These are phyloP conservation scores for Nylanderia fulva DNA, from an alignment of 1,140 invertebrate genomes.

Conservation along the genomic window DNA sequence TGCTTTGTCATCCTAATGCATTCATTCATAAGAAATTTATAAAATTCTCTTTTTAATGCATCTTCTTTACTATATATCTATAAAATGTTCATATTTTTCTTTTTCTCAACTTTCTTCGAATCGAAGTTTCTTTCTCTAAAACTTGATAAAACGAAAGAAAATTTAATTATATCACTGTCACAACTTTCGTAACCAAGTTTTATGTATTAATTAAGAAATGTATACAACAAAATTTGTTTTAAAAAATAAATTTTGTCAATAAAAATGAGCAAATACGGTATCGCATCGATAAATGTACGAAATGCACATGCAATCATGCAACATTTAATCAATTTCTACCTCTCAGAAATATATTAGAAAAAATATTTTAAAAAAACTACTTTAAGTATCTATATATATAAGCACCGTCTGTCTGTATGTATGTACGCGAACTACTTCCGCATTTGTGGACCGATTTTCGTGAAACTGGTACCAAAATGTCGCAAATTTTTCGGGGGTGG, in stretches of 20 bases:
- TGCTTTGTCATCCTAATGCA: constrained; percentile 42
- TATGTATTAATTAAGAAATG: neutral
- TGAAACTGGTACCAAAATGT: no score
- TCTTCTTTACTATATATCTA: constrained; percentile 27
- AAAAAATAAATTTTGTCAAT: neutral
- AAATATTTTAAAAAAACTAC: neutral
- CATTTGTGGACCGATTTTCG: no score
- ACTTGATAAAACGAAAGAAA: neutral
- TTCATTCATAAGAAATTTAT: constrained; percentile 50
- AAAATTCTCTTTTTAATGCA: constrained; percentile 41
- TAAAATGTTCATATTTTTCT: constrained; percentile 6
- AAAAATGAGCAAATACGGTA: neutral
- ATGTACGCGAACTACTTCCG: no score
- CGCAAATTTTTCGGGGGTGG: no score
- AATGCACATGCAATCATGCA: neutral
- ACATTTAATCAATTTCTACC: neutral
- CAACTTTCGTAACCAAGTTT: neutral
- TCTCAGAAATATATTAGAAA: neutral
- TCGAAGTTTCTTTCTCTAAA: neutral
- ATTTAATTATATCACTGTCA: constrained; percentile 1
- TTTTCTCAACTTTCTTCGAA: neutral
- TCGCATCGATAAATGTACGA: neutral
- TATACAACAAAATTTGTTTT: neutral
- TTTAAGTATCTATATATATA: neutral
- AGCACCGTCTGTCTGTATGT: no score